A percentile compares a stretch with the other conserved stretches of the same genome.
phyloP scores from a whole-genome alignment of 2,797 vertebrate species.

The Pterois miles region DNA sequence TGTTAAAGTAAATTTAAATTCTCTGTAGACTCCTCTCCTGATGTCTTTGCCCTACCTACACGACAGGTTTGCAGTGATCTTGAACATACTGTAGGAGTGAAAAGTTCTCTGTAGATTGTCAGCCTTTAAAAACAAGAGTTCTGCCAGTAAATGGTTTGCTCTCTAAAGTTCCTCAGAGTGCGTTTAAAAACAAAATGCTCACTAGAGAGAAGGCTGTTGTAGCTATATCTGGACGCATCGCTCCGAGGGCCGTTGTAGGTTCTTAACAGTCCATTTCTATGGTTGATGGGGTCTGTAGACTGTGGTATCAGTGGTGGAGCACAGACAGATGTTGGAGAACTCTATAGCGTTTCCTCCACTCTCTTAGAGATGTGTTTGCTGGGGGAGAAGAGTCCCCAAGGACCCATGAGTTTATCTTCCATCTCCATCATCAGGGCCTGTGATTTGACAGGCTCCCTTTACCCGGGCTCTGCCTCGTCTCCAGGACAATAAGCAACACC shows the following conservation, averaged over 20 bases:
- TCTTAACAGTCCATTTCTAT: conserved; percentile 79
- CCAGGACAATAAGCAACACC: conserved; percentile 88
- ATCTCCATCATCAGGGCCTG: conserved; percentile 86
- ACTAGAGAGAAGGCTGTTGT: conserved; percentile 64
- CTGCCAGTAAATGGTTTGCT: conserved; percentile 31
- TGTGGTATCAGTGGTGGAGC: conserved; percentile 60
- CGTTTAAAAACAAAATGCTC: conserved; percentile 68
- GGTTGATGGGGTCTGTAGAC: conserved; percentile 79
- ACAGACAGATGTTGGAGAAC: conserved; percentile 82
- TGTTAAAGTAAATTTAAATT: conserved; percentile 50
- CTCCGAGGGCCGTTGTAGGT: conserved; percentile 58
- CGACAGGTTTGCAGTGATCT: conserved; percentile 41
- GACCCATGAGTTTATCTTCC: conserved; percentile 86
- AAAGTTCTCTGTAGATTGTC: conserved; percentile 53
- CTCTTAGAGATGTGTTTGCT: conserved; percentile 79
- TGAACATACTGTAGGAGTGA: conserved; percentile 20
- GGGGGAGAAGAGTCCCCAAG: conserved; percentile 74
- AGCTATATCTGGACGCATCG: conserved; percentile 67
- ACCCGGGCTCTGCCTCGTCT: conserved; percentile 79
- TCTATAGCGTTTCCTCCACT: conserved; percentile 79
- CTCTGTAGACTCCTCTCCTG: conserved; percentile 28
- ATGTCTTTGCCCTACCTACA: conserved; percentile 49
- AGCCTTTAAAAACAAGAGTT: conserved; percentile 56
- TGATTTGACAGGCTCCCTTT: conserved; percentile 86
- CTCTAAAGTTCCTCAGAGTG: conserved; percentile 62